Conservation (phyloP, 1,140 invertebrate genomes). For the Chironomus tepperi region DNA sequence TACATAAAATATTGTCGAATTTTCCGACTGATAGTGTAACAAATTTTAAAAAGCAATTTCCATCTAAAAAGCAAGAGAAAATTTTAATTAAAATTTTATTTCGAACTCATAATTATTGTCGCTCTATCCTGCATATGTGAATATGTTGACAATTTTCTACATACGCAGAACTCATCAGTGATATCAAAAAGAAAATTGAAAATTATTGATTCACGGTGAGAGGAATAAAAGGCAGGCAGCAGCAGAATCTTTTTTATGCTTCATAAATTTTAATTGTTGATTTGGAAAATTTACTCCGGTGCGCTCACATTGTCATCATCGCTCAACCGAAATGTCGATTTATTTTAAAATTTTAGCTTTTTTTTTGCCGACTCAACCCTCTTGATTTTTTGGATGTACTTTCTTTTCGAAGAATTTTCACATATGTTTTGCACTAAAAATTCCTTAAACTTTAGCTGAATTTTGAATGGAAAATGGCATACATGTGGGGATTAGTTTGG, state of each 20-base stretch:
- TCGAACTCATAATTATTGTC: conserved; percentile 11
- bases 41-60: background rate
- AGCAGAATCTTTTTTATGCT: conserved; percentile 9
- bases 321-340: conserved; percentile 6
- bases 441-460: background rate
- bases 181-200: background rate
- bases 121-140: background rate
- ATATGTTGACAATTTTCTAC: too few species aligned
- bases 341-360: background rate
- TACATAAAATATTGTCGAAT: conserved; percentile 20
- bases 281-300: conserved; percentile 12
- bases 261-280: conserved; percentile 22
- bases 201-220: background rate
- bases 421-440: conserved; percentile 15
- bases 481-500: too few species aligned
- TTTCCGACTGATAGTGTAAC: conserved; percentile 20
- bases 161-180: too few species aligned
- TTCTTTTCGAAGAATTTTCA: background rate
- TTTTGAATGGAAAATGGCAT: too few species aligned
- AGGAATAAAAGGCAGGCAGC: background rate
- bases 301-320: background rate
- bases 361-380: background rate
- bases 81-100: conserved; percentile 24
- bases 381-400: background rate
- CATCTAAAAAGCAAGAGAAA: background rate